Evolutionary conservation across 2,113 vertebrate genomes (phyloP).

Genomic region (Sitta europaea): DNA sequence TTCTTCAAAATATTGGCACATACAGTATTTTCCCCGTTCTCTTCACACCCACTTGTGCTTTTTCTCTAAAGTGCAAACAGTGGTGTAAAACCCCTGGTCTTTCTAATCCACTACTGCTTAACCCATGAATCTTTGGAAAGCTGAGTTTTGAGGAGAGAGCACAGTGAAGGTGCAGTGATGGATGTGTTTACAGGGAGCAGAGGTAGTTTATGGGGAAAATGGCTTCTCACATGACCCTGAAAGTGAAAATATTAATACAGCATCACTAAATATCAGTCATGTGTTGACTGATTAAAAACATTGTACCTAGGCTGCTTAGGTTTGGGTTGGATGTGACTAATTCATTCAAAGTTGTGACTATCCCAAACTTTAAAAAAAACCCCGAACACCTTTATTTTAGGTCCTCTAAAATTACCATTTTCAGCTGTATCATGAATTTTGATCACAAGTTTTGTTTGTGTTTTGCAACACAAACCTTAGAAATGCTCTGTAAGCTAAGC

Average conservation of each 20-base stretch:
- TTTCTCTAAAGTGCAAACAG: neutral
- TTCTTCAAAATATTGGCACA: neutral
- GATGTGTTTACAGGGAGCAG: neutral
- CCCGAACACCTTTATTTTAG: fast-evolving
- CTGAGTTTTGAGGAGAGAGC: neutral
- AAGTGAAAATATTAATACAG: neutral
- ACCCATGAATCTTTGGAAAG: neutral
- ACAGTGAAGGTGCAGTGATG: neutral
- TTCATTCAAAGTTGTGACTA: neutral
- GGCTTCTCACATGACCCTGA: neutral
- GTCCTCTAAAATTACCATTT: neutral
- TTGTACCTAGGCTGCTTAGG: neutral
- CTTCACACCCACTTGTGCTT: neutral
- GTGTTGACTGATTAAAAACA: neutral
- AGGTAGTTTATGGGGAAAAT: neutral
- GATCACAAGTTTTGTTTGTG: neutral
- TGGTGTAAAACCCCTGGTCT: fast-evolving
- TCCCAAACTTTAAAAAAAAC: neutral
- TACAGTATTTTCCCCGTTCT: fast-evolving
- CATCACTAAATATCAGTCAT: neutral
- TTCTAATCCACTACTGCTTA: neutral
- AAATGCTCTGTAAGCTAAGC: neutral
- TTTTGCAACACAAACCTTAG: neutral
- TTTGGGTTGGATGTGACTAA: neutral
- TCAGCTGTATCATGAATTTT: neutral